phyloP scores from a whole-genome alignment of 2,888 invertebrate species.

The Rapana venosa region DNA sequence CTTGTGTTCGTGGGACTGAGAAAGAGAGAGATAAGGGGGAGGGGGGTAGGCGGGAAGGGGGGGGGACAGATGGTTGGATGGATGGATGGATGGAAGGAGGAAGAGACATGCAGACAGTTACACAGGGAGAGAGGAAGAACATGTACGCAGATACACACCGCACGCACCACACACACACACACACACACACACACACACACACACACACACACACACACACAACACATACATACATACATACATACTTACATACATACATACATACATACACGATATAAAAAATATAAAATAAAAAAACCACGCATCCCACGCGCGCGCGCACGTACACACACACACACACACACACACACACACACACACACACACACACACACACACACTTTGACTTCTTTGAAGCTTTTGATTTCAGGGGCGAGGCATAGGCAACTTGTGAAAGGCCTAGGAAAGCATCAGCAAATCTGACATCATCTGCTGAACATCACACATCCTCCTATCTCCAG shows the following conservation, averaged over 20 bases:
- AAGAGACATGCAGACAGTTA: neutral
- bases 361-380: neutral
- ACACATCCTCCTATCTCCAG: neutral
- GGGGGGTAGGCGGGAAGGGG: neutral
- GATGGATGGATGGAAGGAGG: neutral
- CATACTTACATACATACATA: constrained; percentile 49
- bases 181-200: neutral
- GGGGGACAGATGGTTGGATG: neutral
- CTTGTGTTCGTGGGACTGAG: neutral
- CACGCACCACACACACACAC: neutral
- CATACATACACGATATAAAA: neutral
- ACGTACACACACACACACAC: constrained; percentile 9
- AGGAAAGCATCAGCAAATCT: neutral
- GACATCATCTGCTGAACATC: neutral
- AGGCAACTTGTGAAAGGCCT: neutral
- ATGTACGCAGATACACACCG: neutral
- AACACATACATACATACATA: constrained; percentile 2
- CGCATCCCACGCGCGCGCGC: neutral
- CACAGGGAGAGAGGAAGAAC: neutral
- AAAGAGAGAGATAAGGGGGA: neutral
- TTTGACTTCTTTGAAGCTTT: neutral
- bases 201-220: neutral
- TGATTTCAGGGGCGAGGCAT: neutral
- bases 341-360: neutral
- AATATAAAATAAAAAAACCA: too few species aligned